Evolutionary conservation across 2,797 vertebrate species (phyloP).

Genomic region (Pteropus rufus): DNA sequence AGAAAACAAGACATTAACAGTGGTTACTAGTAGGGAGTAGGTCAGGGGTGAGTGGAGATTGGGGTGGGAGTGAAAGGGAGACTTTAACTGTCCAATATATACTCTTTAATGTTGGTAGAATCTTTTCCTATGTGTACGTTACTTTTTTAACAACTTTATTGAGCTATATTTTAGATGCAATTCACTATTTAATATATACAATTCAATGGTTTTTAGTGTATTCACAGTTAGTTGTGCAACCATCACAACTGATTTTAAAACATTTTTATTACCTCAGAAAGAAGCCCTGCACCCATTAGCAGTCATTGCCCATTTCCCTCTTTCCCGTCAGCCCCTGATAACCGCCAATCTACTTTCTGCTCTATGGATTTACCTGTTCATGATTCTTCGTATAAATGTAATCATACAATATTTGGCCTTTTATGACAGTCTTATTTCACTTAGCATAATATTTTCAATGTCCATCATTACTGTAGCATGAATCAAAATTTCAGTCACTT

Average conservation of each 20-base stretch:
- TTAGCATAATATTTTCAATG: not conserved
- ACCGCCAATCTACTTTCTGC: not conserved
- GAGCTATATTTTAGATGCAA: not conserved
- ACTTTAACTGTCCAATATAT: not conserved
- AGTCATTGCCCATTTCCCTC: not conserved
- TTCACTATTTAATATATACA: not conserved
- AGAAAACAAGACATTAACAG: not conserved
- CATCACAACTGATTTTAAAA: not conserved
- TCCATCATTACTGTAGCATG: not conserved
- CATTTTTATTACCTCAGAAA: not conserved
- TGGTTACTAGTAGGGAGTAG: not conserved
- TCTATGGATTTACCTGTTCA: not conserved
- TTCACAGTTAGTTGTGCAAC: not conserved
- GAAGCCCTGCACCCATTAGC: not conserved
- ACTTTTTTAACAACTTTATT: not conserved
- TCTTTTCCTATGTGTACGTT: not conserved
- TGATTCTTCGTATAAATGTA: not conserved
- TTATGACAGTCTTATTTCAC: not conserved
- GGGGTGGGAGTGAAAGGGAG: not conserved
- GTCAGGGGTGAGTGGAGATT: not conserved
- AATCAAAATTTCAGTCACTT: not conserved
- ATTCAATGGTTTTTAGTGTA: not conserved
- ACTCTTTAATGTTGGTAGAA: not conserved
- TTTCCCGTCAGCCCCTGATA: not conserved
- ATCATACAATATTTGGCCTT: not conserved